Evolutionary conservation across 2,797 vertebrate genomes (phyloP), one percentile per base, ranked within the genome.

Genomic region (Leptodactylus fallax): DNA sequence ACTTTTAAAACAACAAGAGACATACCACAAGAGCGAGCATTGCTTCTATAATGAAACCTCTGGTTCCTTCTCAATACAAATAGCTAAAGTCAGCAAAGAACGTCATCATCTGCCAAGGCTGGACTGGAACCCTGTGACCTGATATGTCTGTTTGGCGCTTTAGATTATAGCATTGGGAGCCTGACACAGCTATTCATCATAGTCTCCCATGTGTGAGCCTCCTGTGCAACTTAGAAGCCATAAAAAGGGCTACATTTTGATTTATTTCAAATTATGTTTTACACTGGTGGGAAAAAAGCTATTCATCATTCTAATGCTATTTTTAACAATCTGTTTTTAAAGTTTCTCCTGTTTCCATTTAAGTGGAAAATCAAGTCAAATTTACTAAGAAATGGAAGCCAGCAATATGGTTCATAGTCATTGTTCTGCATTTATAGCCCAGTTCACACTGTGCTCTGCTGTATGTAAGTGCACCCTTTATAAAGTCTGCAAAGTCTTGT

Each of bases 31-130:
- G 79, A 89, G 14, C n/a, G 14, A 82, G 23, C 60, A 16, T 36
- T 77, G 47, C 53, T 85, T 14, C 69, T 71, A 45, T 81, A 82
- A 74, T 78, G 84, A 85, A 89, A 78, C 16, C 23, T 13, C 25
- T 14, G 51, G 53, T 77, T 78, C 82, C 83, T 89, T 71, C 61
- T 82, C 77, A 61, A 83, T 51, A 53, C 16, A 83, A 89, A 81
- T 25, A 79, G 88, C 84, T 83, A 74, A 83, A 83, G 60, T 89
- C 85, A 89, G 88, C 85, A 89, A 89, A 27, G 56, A 65, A 51
- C 23, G 56, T 74, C 58, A 69, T 45, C 45, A 36, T 78, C 69
- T 83, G 71, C 83, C 83, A 85, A 86, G 85, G 85, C 79, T 71
- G 71, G 78, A 60, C 85, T 60, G 71, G 58, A 69, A 71, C 63